Evolutionary conservation across 1,140 invertebrate genomes (phyloP), one percentile per base, ranked within the genome.

Genomic region (Drosophila yakuba): DNA sequence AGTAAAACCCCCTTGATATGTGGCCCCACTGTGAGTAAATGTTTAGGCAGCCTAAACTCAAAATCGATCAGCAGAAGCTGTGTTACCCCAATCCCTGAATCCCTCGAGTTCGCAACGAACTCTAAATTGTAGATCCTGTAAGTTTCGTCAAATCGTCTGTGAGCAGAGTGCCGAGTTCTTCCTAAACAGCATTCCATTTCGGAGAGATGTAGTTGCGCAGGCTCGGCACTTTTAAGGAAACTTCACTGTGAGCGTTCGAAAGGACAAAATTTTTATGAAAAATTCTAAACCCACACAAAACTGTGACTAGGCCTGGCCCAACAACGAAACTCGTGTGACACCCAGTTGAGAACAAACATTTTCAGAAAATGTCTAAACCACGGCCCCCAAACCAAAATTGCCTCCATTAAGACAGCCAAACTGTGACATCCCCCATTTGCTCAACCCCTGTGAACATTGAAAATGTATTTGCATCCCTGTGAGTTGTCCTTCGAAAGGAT

Each of bases 71-170:
- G 63, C 63, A 56, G 15, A 38, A 68, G 36, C 64, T 71, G 67
- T 71, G 67, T 71, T 69, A 39, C 38, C 10, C 32, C 11, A n/a
- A 28, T 38, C 39, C 47, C n/a, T 2, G 3, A 59, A 28, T 8
- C 10, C 56, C 45, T 5, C n/a, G 47, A n/a, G 69, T 73, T 73
- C 69, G 69, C 23, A 20, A 35, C 71, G 68, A 74, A 62, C 69
- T 48, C 17, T 57, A 43, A 68, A 63, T 48, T 48, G 52, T 67
- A 64, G 28, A 47, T 14, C 14, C 45, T 23, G 3, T 86, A 76
- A 88, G 79, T 79, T 88, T 86, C 83, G 83, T 86, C 83, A 86
- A 86, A 86, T 62, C 80, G 60, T 86, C 83, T 86, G 83, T 86
- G 83, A 86, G 50, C 62, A 54, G 66, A 56, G 66, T 54, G 28